Base-by-base conservation (phyloP, 2,113 vertebrate species). In the Gymnobelideus leadbeateri region DNA sequence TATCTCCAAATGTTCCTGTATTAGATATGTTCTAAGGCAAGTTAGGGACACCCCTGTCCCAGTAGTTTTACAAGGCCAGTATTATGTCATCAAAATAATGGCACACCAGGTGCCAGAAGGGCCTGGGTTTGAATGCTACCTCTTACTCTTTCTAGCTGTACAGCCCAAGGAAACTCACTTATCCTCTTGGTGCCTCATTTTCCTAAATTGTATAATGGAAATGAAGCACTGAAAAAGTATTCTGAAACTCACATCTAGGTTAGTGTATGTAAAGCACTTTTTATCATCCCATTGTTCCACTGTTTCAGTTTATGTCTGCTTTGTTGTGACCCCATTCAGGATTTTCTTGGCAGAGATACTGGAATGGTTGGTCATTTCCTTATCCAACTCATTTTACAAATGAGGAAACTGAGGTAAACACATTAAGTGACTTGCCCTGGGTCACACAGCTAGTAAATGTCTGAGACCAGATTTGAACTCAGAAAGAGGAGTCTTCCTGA, bases 121-220 rank as follows among this genome's bases (percentile, higher is more conserved):
- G 37, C 37, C 49, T 89, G 53, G 51, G 24, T 84, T 47, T 1
- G 3, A 37, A 89, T 28, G 46, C 47, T 37, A 43, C 51, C 6
- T 92, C 49, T 68, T 28, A 7, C n/a, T 11, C 31, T 94, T 52
- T 49, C n/a, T 47, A 28, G 21, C 46, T 52, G 0, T 52, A 14
- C 91, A 47, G 51, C 19, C 50, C 92, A 5, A 31, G 7, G 0
- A 47, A 49, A 92, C 8, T 61, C n/a, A 93, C 8, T 51, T 21
- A 51, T 53, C 8, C 5, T 53, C 28, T 89, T 92, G 19, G 5
- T 84, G n/a, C 6, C 68, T 84, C 68, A 52, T 51, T n/a, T 50
- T 68, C 90, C 47, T 92, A n/a, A 43, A 43, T 46, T 92, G 91
- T 57, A n/a, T 57, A 94, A 92, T 51, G 46, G 49, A 51, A 5